phyloP scores from a whole-genome alignment of 2,888 invertebrate species.

The Tetranychus piercei region DNA sequence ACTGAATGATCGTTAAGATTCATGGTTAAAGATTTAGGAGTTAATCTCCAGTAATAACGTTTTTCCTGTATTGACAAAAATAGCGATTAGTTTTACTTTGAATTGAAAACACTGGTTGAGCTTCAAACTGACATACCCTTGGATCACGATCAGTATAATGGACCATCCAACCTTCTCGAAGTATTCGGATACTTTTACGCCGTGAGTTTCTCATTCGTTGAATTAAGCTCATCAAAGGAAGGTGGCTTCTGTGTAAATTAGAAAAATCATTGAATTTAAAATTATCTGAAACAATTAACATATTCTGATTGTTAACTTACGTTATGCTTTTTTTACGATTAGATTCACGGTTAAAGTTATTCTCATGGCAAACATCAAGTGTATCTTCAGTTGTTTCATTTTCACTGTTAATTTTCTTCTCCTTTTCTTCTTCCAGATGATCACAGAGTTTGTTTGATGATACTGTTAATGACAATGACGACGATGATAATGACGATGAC shows the following conservation, averaged over 20 bases:
- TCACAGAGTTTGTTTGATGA: background rate
- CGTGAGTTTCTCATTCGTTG: conserved; percentile 96
- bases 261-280: background rate
- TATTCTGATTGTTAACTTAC: background rate
- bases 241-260: conserved; percentile 43
- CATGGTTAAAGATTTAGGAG: conserved; percentile 81
- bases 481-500: background rate
- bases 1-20: conserved; percentile 80
- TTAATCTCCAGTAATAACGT: conserved; percentile 87
- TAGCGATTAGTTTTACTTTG: background rate
- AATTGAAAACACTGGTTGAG: conserved; percentile 2
- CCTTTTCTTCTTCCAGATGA: background rate
- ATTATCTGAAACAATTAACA: background rate
- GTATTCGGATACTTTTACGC: conserved; percentile 69
- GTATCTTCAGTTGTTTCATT: background rate
- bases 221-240: conserved; percentile 93
- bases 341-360: background rate
- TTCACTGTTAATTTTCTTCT: background rate
- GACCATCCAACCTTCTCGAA: conserved; percentile 97
- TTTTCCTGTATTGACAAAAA: conserved; percentile 36
- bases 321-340: background rate
- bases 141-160: conserved; percentile 87
- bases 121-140: conserved; percentile 43
- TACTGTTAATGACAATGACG: background rate
- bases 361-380: background rate